Base-by-base conservation (phyloP, 30 jellyfish, hydroid and myxozoan genomes). In the Aurelia sp. region DNA sequence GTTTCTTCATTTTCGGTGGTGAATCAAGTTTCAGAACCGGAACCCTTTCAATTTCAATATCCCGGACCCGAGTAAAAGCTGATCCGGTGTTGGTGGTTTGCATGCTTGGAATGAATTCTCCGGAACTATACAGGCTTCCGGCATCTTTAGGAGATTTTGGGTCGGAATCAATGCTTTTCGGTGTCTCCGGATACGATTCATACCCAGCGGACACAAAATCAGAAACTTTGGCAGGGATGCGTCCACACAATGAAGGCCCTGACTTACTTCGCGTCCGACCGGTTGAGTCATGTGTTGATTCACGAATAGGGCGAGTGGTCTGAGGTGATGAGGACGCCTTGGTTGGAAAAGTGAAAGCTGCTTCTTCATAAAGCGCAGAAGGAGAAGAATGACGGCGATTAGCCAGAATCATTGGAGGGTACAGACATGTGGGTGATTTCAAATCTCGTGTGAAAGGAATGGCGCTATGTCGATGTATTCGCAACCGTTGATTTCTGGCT, bases 371-470 rank as follows among this genome's bases (percentile, higher is more conserved):
- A 48, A 87, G 61, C 5, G 90, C 90, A 4, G 96, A 87, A 16
- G 96, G 96, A 62, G 96, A 87, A 1, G 96, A 87, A 79, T 87
- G 96, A 7, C 96, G 71, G 4, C 96, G 81, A 47, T 76, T 77
- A 41, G 96, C 80, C 17, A 78, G 65, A 55, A 71, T 31, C 15
- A 86, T 60, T 37, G 96, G 96, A 5, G 96, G 96, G 69, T 76
- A 71, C 13, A 87, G 91, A 35, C 82, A 40, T 31, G 95, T 74
- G 20, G 95, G 95, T 18, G 95, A 86, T 63, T 76, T 86, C 37
- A 76, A 68, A 21, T 76, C 95, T 3, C 85, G 84, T 11, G 80
- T 73, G 30, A 61, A 52, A 3, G 95, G 95, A 17, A 53, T 47
- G 53, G 79, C 85, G 37, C 89, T 75, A 31, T 73, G 80, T 13